These are phyloP conservation scores for Muntiacus reevesi DNA, from an alignment of 2,113 vertebrate genomes.

Conservation along the genomic window DNA sequence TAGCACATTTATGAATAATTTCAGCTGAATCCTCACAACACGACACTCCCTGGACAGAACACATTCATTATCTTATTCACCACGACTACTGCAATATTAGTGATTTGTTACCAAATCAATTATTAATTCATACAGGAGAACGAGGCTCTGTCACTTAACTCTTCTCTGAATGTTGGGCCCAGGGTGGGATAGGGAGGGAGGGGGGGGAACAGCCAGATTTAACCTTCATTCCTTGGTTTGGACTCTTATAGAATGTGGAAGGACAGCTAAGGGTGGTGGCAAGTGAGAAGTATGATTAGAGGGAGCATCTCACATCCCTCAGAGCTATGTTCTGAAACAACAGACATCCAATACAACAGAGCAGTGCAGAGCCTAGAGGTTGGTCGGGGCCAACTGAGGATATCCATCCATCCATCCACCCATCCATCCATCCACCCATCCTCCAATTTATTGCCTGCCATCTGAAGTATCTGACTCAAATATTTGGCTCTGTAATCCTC, in stretches of 20 bases:
- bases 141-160: slow-evolving; percentile 81
- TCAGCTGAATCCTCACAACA: slow-evolving; percentile 87
- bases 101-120: slow-evolving; percentile 88
- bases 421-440: neutral
- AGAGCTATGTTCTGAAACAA: neutral
- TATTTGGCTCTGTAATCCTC: neutral
- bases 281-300: neutral
- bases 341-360: neutral
- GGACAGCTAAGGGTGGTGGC: neutral
- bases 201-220: neutral
- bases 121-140: slow-evolving; percentile 85
- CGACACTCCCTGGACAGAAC: slow-evolving; percentile 84
- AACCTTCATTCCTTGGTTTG: slow-evolving; percentile 38
- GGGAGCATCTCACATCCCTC: neutral
- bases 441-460: slow-evolving; percentile 28
- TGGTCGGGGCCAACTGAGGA: neutral
- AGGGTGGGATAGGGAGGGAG: neutral
- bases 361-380: neutral
- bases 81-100: slow-evolving; percentile 86
- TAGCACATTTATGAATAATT: slow-evolving; percentile 89
- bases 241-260: neutral
- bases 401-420: neutral
- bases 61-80: slow-evolving; percentile 88
- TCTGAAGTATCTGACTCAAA: slow-evolving; percentile 7
- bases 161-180: slow-evolving; percentile 69